phyloP scores from a whole-genome alignment of 2,888 invertebrate species.

The Hecatera dysodea region DNA sequence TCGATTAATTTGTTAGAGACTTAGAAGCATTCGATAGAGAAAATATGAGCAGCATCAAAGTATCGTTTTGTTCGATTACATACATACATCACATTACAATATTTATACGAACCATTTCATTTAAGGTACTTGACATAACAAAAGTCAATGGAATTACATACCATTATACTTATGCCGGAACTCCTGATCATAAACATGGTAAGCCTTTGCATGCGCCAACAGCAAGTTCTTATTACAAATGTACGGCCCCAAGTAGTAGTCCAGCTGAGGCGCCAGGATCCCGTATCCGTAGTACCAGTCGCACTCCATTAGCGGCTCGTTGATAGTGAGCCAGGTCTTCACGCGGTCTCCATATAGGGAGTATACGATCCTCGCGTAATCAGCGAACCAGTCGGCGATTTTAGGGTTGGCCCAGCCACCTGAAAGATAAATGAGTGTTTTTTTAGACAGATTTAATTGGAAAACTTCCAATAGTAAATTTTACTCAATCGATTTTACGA shows the following conservation, averaged over 20 bases:
- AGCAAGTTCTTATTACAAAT: conserved; percentile 50
- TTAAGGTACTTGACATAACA: no score
- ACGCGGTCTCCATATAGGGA: conserved; percentile 40
- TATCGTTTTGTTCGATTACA: no score
- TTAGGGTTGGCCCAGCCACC: conserved; percentile 41
- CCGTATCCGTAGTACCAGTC: conserved; percentile 35
- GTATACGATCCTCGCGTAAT: conserved; percentile 30
- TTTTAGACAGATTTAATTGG: neutral
- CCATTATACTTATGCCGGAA: conserved; percentile 62
- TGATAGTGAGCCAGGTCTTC: conserved; percentile 57
- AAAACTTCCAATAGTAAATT: no score
- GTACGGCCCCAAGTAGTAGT: conserved; percentile 39
- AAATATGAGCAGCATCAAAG: no score
- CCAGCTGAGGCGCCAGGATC: neutral
- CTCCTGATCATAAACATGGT: conserved; percentile 64
- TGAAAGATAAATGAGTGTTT: neutral
- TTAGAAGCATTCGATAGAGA: no score
- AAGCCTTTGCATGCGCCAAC: conserved; percentile 67
- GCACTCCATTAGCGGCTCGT: conserved; percentile 46
- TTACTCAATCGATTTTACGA: no score
- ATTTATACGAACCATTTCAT: no score
- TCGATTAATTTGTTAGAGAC: no score
- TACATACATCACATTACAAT: no score
- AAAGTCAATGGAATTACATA: conserved; percentile 4
- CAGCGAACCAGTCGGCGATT: conserved; percentile 41